Percentiles rank a stretch among this genome's conserved stretches.
These are phyloP conservation scores for Campopleginae sp. DNA, from an alignment of 2,888 invertebrate species.

Conservation along the genomic window DNA sequence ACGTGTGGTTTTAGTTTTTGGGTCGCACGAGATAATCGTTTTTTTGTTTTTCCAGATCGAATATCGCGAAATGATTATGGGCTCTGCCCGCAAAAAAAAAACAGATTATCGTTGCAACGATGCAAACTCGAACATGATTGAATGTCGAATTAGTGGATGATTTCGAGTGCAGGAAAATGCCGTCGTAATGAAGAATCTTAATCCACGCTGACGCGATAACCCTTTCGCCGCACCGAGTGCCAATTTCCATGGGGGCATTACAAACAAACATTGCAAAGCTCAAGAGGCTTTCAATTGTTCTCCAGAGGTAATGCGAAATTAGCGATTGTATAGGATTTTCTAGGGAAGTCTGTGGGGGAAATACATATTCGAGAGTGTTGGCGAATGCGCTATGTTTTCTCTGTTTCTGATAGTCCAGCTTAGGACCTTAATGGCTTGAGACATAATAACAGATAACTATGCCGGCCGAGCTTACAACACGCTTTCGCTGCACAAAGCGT, in stretches of 20 bases:
- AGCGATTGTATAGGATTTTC: background rate
- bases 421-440: constrained; percentile 54
- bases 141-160: background rate
- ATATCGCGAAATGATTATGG: too few species aligned
- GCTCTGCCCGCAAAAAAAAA: too few species aligned
- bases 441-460: constrained; percentile 58
- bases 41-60: too few species aligned
- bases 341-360: background rate
- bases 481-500: constrained; percentile 16
- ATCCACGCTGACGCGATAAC: constrained; percentile 3
- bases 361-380: background rate
- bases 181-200: background rate
- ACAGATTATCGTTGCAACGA: too few species aligned
- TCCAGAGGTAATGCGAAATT: constrained; percentile 10
- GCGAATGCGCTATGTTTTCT: constrained; percentile 10
- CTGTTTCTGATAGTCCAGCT: constrained; percentile 42
- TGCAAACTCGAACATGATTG: too few species aligned
- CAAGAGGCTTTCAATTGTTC: constrained; percentile 38
- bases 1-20: too few species aligned
- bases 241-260: background rate
- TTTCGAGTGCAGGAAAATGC: background rate
- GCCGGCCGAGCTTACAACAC: constrained; percentile 52
- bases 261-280: constrained; percentile 14
- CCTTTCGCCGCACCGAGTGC: background rate
- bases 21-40: too few species aligned